Evolutionary conservation across 2,797 vertebrate species (phyloP), one percentile per base, ranked within the genome.

Genomic region (Lepidocolaptes lacrymiger): DNA sequence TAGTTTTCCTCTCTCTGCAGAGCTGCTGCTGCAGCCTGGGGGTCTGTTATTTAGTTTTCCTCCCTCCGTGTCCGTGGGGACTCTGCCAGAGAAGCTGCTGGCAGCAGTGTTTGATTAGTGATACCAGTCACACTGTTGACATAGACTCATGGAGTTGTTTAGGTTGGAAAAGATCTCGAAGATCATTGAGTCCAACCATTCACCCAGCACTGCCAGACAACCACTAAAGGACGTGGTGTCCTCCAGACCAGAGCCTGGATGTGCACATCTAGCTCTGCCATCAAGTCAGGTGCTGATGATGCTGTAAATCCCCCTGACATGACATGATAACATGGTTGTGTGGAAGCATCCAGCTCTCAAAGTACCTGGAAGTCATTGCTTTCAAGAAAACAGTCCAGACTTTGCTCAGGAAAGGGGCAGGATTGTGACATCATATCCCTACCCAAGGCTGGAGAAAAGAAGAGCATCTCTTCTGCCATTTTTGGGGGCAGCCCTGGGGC

Each of bases 181-280:
- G 61, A 59, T 41, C 51, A 43, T 6, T 16, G 61, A 81, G 39
- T 27, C 54, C 77, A 67, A 0, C 54, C 14, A 14, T 46, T 67
- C 52, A 34, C 34, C 61, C 76, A 66, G n/a, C 44, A n/a, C 52
- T 80, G 59, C 51, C 75, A 73, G 58, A 44, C 32, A 44, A 58
- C 7, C 44, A 4, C 44, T n/a, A 12, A 52, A 46, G 44, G n/a
- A 59, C 1, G 0, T 6, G 36, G 85, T 58, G 76, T 32, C 83
- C 74, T 54, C 64, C 89, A 77, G 92, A 91, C 51, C 88, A 71
- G 52, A 96, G 91, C 85, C 62, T 30, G 64, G 43, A 10, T 0
- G 2, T 48, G 58, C 30, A 7, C 43, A 21, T 78, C 49, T 63
- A 88, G 44, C 85, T 66, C 51, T 84, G 61, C 54, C 84, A 52